Base-by-base conservation (phyloP, 2,888 invertebrate species). In the Lutraria lutraria region DNA sequence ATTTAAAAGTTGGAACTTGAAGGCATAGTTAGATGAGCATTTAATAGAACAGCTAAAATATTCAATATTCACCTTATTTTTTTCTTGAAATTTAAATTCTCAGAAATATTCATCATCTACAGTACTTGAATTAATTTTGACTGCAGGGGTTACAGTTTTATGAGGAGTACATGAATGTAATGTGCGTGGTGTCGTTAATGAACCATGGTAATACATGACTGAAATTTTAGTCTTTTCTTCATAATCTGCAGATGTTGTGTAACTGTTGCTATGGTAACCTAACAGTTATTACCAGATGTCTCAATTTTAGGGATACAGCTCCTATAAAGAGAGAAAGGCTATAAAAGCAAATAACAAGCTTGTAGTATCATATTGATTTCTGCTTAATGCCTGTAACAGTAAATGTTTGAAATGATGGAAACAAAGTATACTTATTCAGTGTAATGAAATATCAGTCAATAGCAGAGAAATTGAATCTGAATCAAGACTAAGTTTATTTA, bases 171-270 rank as follows among this genome's bases (percentile, higher is more conserved):
- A 63, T 43, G 43, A 43, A 43, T 8, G 8, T 31, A 29, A 81
- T 86, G 86, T 68, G 60, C 76, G 29, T 81, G 54, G 56, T 86
- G 72, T 82, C 34, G 82, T 81, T 80, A 86, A 89, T 86, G 85
- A 88, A 34, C 72, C 85, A 83, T 88, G 80, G 76, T 56, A 54
- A 54, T 81, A 83, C 81, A 86, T 79, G n/a, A 53, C 54, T 43
- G 81, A 79, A 76, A 86, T 86, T 34, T 43, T 53, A 63, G 72
- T 80, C 21, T 52, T 54, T 60, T 52, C 54, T 83, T 81, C 84
- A 88, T 84, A 84, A 90, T 34, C 63, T 88, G 80, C 88, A 90
- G 85, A 87, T 88, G 83, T 87, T 88, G 85, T 86, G 85, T 88
- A 81, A 88, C 29, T 43, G 86, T 86, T 85, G 25, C 85, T 76